Evolutionary conservation across 2,888 invertebrate species (phyloP), one percentile per base, ranked within the genome.

Genomic region (Hemaris fuciformis): DNA sequence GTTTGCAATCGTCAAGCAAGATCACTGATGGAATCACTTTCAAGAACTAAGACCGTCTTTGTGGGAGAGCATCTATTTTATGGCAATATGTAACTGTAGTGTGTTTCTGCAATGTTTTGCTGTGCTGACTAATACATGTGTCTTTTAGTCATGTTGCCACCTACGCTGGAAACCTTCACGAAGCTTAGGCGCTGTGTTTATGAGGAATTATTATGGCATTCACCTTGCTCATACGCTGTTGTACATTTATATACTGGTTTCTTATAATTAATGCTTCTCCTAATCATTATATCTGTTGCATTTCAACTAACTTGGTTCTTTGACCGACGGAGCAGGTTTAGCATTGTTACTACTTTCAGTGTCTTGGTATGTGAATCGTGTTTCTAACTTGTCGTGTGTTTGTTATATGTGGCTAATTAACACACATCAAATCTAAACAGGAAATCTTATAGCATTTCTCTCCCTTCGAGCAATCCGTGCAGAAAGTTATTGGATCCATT

Each of bases 81-180:
- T 18, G 10, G 31, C 31, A 53, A 53, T 53, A 31, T 53, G 53
- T 31, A 53, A 53, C 53, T 31, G 20, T 53, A 18, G 27, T 10
- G 31, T 53, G 53, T 31, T 27, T 53, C 18, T 27, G 31, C 10
- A 31, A 31, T 53, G 18, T 53, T 53, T 53, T 31, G 53, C 18
- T 31, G 27, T 18, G 27, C 31, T 53, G 58, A 43, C 20, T 57
- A 27, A 59, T 43, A 25, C 27, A 20, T 34, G 34, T 27, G 42
- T 25, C 23, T 58, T 57, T 43, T 59, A 59, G 58, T 59, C 43
- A 59, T 25, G 43, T 43, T 27, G 18, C 58, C 43, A 43, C 58
- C 58, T 27, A 59, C 58, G 27, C 43, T 43, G 23, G 5, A 20
- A 27, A 42, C 58, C 58, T 42, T 59, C 43, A 59, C 18, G 18